phyloP scores from a whole-genome alignment of 2,797 vertebrate species.

The Crax fasciolata region DNA sequence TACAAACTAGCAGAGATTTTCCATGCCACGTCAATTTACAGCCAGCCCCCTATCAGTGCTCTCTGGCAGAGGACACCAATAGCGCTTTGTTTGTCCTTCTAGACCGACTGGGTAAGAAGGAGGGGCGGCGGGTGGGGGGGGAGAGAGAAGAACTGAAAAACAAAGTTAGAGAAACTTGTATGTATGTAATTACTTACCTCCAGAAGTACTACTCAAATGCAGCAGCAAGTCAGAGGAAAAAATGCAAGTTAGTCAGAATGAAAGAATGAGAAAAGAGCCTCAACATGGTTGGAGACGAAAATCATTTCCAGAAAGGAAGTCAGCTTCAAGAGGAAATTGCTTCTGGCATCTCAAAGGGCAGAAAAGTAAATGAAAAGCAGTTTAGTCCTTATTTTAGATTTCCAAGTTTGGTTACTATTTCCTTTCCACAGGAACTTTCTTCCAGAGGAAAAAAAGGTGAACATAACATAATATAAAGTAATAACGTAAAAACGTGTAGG shows the following conservation, averaged over 20 bases:
- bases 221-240: constrained; percentile 21
- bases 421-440: constrained; percentile 48
- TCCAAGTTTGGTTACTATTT: constrained; percentile 61
- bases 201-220: constrained; percentile 61
- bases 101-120: constrained; percentile 67
- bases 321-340: constrained; percentile 81
- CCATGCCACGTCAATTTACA: constrained; percentile 89
- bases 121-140: background rate
- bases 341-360: constrained; percentile 81
- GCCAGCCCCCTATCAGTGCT: constrained; percentile 83
- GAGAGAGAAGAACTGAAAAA: constrained; percentile 72
- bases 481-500: background rate
- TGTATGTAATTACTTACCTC: constrained; percentile 67
- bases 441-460: background rate
- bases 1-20: constrained; percentile 83
- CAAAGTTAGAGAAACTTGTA: constrained; percentile 76
- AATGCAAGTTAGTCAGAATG: constrained; percentile 60
- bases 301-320: constrained; percentile 86
- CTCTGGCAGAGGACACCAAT: constrained; percentile 81
- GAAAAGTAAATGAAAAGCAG: constrained; percentile 71
- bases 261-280: constrained; percentile 73
- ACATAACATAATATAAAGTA: background rate
- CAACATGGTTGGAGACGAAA: constrained; percentile 80
- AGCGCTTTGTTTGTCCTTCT: constrained; percentile 84
- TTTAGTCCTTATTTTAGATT: constrained; percentile 70